Percentiles rank a stretch among this genome's conserved stretches.
phyloP scores from a whole-genome alignment of 2,888 invertebrate species.

The Caenorhabditis wallacei region DNA sequence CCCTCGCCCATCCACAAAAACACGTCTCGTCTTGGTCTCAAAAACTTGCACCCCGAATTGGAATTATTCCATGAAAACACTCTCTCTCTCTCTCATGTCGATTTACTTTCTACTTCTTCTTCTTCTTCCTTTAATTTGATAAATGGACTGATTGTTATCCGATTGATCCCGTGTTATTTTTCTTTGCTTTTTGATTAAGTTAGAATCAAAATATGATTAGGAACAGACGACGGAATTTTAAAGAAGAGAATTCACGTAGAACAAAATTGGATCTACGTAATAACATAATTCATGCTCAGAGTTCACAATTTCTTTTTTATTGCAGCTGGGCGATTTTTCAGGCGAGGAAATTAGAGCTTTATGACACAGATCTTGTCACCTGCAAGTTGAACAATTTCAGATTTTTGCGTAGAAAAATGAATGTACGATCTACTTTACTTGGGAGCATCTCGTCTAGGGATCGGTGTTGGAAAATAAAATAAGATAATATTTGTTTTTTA shows the following conservation, averaged over 20 bases:
- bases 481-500: too few species aligned
- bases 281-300: constrained; percentile 3
- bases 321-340: constrained; percentile 11
- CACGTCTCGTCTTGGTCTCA: constrained; percentile 42
- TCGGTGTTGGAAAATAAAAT: too few species aligned
- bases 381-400: background rate
- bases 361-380: constrained; percentile 1
- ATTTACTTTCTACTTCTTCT: constrained; percentile 2
- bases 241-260: too few species aligned
- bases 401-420: too few species aligned
- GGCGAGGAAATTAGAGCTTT: background rate
- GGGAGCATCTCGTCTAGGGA: too few species aligned
- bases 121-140: constrained; percentile 16
- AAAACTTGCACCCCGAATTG: constrained; percentile 44
- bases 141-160: constrained; percentile 21
- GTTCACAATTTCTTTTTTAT: constrained; percentile 7
- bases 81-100: constrained; percentile 23
- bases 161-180: background rate
- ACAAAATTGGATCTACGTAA: background rate
- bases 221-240: background rate
- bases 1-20: constrained; percentile 13
- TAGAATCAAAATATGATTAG: background rate
- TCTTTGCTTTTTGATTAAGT: background rate
- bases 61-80: background rate
- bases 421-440: too few species aligned